Evolutionary conservation across 2,797 vertebrate genomes (phyloP).

Genomic region (Poecilia picta): DNA sequence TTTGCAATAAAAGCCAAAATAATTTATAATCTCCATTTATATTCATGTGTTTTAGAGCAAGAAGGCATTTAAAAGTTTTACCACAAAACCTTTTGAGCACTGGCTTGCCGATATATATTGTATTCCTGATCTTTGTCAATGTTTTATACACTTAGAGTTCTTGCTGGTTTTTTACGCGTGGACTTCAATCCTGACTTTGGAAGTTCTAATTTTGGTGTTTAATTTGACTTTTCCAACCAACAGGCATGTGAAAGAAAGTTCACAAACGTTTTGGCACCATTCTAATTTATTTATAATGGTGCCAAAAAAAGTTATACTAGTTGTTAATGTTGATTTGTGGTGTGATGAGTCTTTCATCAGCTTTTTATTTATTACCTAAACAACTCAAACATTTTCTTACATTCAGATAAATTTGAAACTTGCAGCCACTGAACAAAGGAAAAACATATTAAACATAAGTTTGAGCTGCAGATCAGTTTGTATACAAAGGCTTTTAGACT

Average conservation of each 20-base stretch:
- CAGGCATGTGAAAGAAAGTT: too few relatives aligned
- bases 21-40: not conserved
- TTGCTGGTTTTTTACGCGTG: not conserved
- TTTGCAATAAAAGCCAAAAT: not conserved
- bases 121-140: not conserved
- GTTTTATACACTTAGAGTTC: not conserved
- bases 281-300: too few relatives aligned
- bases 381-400: not conserved
- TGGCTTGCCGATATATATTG: not conserved
- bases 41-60: not conserved
- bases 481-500: conserved; percentile 9
- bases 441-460: not conserved
- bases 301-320: not conserved
- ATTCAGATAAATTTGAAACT: not conserved
- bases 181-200: not conserved
- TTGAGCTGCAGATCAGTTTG: conserved; percentile 1
- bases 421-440: not conserved
- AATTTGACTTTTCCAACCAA: not conserved
- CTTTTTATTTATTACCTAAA: not conserved
- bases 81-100: not conserved
- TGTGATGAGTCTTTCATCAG: not conserved
- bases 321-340: not conserved
- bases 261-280: too few relatives aligned
- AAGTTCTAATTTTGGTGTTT: not conserved
- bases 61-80: not conserved